A percentile compares a stretch with the other conserved stretches of the same genome.
Conservation (phyloP, 1,140 invertebrate species). For the Chionoecetes opilio region DNA sequence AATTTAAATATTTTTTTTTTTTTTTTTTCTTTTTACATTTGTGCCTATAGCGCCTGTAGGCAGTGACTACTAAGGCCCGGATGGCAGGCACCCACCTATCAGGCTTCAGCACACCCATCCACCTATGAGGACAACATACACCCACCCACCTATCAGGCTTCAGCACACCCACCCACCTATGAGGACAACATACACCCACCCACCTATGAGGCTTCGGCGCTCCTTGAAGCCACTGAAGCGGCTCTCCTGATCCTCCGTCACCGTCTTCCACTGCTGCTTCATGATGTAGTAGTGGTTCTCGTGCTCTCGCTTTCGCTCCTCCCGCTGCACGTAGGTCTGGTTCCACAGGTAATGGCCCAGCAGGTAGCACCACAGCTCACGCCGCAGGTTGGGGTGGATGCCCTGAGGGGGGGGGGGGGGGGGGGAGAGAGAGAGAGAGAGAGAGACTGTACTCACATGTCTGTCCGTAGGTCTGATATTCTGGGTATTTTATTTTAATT, state of each 20-base stretch:
- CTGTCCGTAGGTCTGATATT: too few species aligned
- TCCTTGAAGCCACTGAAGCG: conserved; percentile 95
- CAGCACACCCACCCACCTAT: too few species aligned
- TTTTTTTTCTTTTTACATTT: too few species aligned
- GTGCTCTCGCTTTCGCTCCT: conserved; percentile 88
- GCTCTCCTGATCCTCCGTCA: conserved; percentile 93
- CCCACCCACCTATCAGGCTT: too few species aligned
- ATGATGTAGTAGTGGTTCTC: conserved; percentile 96
- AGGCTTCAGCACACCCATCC: too few species aligned
- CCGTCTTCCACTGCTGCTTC: conserved; percentile 98
- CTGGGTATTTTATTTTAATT: too few species aligned
- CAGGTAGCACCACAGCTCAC: conserved; percentile 97
- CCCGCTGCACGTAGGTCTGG: conserved; percentile 89
- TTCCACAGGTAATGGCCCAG: conserved; percentile 95
- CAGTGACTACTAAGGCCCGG: too few species aligned
- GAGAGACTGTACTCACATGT: too few species aligned
- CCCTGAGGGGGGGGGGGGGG: conserved; percentile 86
- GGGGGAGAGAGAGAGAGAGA: too few species aligned
- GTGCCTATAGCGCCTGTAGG: too few species aligned
- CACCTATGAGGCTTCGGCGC: conserved; percentile 95
- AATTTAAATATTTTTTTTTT: too few species aligned
- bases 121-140: background rate
- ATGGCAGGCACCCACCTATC: too few species aligned
- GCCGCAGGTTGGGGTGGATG: conserved; percentile 88
- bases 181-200: conserved; percentile 64